Base-by-base conservation (phyloP, 2,113 vertebrate species). In the Casuarius casuarius region DNA sequence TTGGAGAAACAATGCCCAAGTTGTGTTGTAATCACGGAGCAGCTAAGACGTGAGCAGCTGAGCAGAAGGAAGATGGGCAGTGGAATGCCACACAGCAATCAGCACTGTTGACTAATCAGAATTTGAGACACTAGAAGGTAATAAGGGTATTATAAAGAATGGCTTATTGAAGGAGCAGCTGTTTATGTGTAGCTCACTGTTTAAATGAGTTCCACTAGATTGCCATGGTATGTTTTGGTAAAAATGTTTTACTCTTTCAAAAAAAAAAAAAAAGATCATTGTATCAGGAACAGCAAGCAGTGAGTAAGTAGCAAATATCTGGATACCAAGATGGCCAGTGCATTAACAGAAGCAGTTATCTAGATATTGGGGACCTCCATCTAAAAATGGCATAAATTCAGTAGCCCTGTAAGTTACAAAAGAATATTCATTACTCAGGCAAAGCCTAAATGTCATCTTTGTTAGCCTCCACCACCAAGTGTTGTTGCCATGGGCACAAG, bases 101-200 rank as follows among this genome's bases (percentile, higher is more conserved):
- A 99, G 98, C 99, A 98, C 99, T 99, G 99, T 99, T 99, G 99
- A 99, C 99, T 99, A 99, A 99, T 99, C 98, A 99, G 99, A 99
- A 99, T 99, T 99, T 98, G 99, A 99, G 99, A 99, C 98, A 98
- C 98, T 98, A 99, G 99, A 99, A 99, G 99, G 99, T 99, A 99
- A 99, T 99, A 99, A 98, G 98, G 98, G 98, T 98, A 98, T 98
- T 98, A 98, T 98, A 98, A 99, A 99, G 99, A 99, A 99, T 98
- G 98, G 99, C 98, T 98, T 99, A 99, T 98, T 99, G 98, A 99
- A 98, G 98, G 98, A 98, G 98, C 99, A 99, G 99, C 99, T 99
- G 99, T 99, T 99, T 99, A 98, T 99, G 98, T 99, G 99, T 98
- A 97, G 97, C 98, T 97, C 97, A 95, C 97, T 98, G 98, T 98